phyloP scores from a whole-genome alignment of 2,888 invertebrate genomes.

The Drosophila stalkeri region DNA sequence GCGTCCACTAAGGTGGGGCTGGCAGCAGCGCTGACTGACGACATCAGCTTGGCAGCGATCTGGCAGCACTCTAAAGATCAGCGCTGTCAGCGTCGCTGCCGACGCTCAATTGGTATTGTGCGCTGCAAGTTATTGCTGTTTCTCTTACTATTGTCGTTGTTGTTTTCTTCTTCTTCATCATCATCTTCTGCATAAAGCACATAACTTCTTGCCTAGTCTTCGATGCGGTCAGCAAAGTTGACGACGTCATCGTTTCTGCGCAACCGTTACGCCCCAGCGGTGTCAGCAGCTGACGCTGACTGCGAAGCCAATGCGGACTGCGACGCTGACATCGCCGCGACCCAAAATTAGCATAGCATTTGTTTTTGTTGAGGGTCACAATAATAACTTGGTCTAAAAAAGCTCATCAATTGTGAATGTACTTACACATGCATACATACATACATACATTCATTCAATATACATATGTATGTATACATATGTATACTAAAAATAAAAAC shows the following conservation, averaged over 20 bases:
- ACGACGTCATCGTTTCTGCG: constrained; percentile 64
- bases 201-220: constrained; percentile 3
- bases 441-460: not conserved
- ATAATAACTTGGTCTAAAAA: constrained; percentile 39
- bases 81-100: constrained; percentile 45
- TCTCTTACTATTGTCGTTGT: constrained; percentile 22
- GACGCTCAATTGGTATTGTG: constrained; percentile 36
- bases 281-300: constrained; percentile 40
- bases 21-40: constrained; percentile 44
- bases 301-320: not conserved
- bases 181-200: not conserved
- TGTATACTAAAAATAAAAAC: not conserved
- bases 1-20: constrained; percentile 68
- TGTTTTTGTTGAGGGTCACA: constrained; percentile 39
- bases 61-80: constrained; percentile 48
- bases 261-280: constrained; percentile 65
- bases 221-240: constrained; percentile 56
- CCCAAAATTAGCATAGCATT: constrained; percentile 42
- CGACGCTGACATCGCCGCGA: constrained; percentile 34
- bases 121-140: constrained; percentile 8
- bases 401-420: constrained; percentile 16
- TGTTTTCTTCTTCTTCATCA: constrained; percentile 1
- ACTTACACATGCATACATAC: not conserved
- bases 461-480: not conserved
- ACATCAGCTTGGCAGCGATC: constrained; percentile 49